phyloP scores from a whole-genome alignment of 2,888 invertebrate genomes.

The Leptopilina myrica region DNA sequence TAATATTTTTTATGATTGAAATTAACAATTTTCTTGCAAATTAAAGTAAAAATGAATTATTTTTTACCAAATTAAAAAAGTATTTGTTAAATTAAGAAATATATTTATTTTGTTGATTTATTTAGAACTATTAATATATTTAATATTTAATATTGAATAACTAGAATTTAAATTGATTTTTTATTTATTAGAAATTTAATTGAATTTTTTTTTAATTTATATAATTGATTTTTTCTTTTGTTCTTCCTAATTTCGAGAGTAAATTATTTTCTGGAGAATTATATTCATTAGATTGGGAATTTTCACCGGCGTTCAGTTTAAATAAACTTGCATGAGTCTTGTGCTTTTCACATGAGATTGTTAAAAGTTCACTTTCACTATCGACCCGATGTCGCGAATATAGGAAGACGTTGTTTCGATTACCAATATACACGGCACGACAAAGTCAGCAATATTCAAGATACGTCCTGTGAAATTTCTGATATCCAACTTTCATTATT shows the following conservation, averaged over 20 bases:
- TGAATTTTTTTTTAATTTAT: too few relatives aligned
- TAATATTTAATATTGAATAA: too few relatives aligned
- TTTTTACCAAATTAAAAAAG: too few relatives aligned
- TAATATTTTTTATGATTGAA: too few relatives aligned
- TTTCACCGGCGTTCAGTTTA: not conserved
- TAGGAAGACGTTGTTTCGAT: constrained; percentile 65
- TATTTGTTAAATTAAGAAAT: too few relatives aligned
- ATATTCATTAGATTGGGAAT: not conserved
- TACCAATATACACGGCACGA: constrained; percentile 54
- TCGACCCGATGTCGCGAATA: constrained; percentile 62
- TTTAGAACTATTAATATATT: too few relatives aligned
- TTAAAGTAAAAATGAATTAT: too few relatives aligned
- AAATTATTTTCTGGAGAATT: not conserved
- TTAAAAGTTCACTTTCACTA: constrained; percentile 69
- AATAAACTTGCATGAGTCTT: constrained; percentile 55
- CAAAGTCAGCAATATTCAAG: constrained; percentile 42
- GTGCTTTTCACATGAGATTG: constrained; percentile 58
- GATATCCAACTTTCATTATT: constrained; percentile 51
- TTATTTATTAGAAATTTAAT: too few relatives aligned
- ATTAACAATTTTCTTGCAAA: too few relatives aligned
- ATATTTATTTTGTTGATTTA: too few relatives aligned
- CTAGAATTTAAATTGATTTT: too few relatives aligned
- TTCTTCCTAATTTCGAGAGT: not conserved
- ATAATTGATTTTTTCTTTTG: too few relatives aligned
- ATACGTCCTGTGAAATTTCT: constrained; percentile 47